These are phyloP conservation scores for Incurvaria masculella DNA, from an alignment of 2,888 invertebrate species.

Conservation along the genomic window DNA sequence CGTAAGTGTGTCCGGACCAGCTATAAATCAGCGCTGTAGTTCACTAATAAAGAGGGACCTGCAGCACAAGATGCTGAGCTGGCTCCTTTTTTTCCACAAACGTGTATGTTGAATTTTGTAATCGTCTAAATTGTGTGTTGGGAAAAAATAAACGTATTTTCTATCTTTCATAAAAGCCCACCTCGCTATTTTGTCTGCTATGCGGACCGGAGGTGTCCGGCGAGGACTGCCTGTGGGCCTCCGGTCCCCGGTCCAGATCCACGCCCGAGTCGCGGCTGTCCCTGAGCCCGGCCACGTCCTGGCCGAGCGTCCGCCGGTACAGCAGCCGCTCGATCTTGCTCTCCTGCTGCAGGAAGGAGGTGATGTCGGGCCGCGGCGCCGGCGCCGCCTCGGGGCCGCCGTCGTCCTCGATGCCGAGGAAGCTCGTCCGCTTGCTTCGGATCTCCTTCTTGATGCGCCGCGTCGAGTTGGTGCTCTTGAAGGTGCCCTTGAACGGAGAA, in stretches of 20 bases:
- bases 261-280: slow-evolving; percentile 80
- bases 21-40: no score
- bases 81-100: no score
- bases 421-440: slow-evolving; percentile 78
- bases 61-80: no score
- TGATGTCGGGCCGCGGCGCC: slow-evolving; percentile 76
- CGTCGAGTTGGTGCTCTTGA: slow-evolving; percentile 76
- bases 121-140: no score
- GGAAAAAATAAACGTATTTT: no score
- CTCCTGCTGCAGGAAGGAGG: slow-evolving; percentile 75
- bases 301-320: slow-evolving; percentile 68
- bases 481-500: slow-evolving; percentile 49
- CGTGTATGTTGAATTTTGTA: no score
- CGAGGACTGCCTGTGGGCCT: slow-evolving; percentile 52
- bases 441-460: slow-evolving; percentile 84
- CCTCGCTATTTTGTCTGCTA: slow-evolving; percentile 78
- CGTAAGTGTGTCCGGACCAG: no score
- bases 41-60: no score
- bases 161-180: slow-evolving; percentile 22
- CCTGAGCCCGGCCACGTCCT: slow-evolving; percentile 61
- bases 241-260: slow-evolving; percentile 60
- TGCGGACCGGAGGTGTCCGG: slow-evolving; percentile 61
- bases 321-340: slow-evolving; percentile 72
- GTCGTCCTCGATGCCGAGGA: slow-evolving; percentile 78
- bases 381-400: slow-evolving; percentile 67